These are phyloP conservation scores for Watsonalla cultraria DNA, from an alignment of 2,888 invertebrate species.

Conservation along the genomic window DNA sequence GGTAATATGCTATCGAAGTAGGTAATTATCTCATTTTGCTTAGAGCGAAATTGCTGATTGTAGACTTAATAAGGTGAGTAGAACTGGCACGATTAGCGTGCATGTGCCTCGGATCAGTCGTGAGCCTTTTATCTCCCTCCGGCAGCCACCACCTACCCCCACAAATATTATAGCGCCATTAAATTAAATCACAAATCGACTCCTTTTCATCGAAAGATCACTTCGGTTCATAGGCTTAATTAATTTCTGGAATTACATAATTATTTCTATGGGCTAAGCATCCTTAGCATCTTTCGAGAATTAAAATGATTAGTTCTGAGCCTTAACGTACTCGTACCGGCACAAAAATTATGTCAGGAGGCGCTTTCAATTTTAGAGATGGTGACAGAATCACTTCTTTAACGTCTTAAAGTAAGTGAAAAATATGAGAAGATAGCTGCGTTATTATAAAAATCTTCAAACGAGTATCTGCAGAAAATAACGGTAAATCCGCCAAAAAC, in stretches of 20 bases:
- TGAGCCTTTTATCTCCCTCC: constrained; percentile 55
- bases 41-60: neutral
- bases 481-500: too few species aligned
- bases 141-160: constrained; percentile 33
- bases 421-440: too few species aligned
- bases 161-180: constrained; percentile 44
- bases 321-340: too few species aligned
- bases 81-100: constrained; percentile 34
- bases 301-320: too few species aligned
- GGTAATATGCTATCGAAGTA: neutral
- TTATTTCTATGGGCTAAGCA: neutral
- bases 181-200: constrained; percentile 52
- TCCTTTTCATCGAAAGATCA: constrained; percentile 42
- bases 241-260: constrained; percentile 22
- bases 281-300: too few species aligned
- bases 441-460: too few species aligned
- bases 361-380: too few species aligned
- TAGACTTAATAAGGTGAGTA: constrained; percentile 9
- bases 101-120: constrained; percentile 38
- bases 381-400: too few species aligned
- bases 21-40: neutral
- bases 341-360: too few species aligned
- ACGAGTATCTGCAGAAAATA: too few species aligned
- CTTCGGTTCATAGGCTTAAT: constrained; percentile 31
- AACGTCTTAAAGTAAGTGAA: too few species aligned